Percentiles rank a stretch among this genome's conserved stretches.
Evolutionary conservation across 2,888 invertebrate species (phyloP).

Genomic region (Euplagia quadripunctaria): DNA sequence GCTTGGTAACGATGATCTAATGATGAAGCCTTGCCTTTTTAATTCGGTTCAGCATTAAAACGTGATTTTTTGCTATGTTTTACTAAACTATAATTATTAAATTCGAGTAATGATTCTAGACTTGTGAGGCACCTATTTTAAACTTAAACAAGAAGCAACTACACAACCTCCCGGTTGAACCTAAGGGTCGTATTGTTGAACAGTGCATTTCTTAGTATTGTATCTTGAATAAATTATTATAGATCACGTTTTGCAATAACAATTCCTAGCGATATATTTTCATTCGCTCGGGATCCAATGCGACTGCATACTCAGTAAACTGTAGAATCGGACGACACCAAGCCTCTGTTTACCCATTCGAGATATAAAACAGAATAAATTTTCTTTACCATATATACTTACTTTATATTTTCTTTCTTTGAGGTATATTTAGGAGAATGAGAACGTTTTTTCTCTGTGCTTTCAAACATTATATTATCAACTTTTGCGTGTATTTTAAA

Average conservation of each 20-base stretch:
- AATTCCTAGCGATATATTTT: slow-evolving; percentile 3
- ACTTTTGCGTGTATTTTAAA: slow-evolving; percentile 3
- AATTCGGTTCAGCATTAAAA: no score
- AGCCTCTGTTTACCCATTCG: background rate
- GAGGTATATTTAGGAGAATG: slow-evolving; percentile 10
- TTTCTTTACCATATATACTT: no score
- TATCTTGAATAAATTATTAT: slow-evolving; percentile 7
- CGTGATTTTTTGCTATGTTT: no score
- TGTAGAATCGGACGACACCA: background rate
- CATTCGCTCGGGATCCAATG: background rate
- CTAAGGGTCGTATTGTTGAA: background rate
- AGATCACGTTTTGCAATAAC: slow-evolving; percentile 3
- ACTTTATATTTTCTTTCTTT: no score
- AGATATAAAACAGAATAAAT: slow-evolving; percentile 4
- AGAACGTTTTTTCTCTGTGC: background rate
- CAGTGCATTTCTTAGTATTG: background rate
- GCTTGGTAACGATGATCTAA: no score
- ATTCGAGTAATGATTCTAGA: no score
- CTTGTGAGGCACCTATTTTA: no score
- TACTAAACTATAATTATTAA: no score
- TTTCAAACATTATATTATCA: slow-evolving; percentile 1
- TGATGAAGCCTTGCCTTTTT: no score
- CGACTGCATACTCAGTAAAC: background rate
- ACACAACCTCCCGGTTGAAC: background rate
- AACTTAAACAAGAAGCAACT: background rate